These are phyloP conservation scores for Miniopterus natalensis DNA, from an alignment of 2,113 vertebrate species.

Conservation along the genomic window DNA sequence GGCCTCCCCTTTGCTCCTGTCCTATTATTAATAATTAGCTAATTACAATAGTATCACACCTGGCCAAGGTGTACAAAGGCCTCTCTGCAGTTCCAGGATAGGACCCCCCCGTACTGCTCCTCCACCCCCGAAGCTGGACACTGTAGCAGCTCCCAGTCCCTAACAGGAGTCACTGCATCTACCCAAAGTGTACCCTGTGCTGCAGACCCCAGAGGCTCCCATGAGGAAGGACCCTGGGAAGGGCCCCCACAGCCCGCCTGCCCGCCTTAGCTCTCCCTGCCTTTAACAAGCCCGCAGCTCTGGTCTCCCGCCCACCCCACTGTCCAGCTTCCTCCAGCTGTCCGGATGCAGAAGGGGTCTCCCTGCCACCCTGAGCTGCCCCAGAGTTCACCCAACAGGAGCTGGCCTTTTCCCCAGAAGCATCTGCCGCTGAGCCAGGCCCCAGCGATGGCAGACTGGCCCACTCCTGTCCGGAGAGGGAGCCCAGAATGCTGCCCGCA, in stretches of 20 bases:
- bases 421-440: background rate
- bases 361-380: background rate
- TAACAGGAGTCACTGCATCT: background rate
- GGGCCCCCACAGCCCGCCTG: fast-evolving
- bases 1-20: background rate
- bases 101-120: background rate
- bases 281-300: background rate
- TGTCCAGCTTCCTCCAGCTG: background rate
- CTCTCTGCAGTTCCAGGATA: fast-evolving
- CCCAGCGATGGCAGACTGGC: fast-evolving
- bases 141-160: background rate
- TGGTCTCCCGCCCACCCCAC: background rate
- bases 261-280: background rate
- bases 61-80: background rate
- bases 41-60: background rate
- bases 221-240: fast-evolving
- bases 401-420: too few species aligned
- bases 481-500: background rate
- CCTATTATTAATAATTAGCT: background rate
- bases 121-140: background rate
- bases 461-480: fast-evolving
- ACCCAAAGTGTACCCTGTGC: background rate
- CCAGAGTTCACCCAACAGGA: fast-evolving
- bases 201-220: background rate
- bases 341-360: background rate